phyloP scores from a whole-genome alignment of 2,113 vertebrate genomes.

The Gymnobelideus leadbeateri region DNA sequence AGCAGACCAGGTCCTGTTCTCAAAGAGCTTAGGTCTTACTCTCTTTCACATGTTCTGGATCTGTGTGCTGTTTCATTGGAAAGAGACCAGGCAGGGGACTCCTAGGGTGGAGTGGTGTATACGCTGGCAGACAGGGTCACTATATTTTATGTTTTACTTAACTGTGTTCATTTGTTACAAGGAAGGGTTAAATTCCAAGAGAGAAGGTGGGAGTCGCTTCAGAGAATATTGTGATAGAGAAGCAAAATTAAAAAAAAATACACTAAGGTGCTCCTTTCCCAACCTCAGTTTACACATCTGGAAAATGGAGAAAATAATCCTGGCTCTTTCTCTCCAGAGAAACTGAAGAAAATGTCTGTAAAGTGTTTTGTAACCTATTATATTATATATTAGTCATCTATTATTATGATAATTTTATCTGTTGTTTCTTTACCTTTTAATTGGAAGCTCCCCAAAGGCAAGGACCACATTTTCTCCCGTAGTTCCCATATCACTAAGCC shows the following conservation, averaged over 20 bases:
- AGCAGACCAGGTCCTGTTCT: neutral
- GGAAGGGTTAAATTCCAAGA: neutral
- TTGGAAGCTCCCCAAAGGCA: neutral
- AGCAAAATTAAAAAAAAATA: neutral
- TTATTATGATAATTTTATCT: neutral
- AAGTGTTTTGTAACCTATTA: neutral
- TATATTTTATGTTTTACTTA: neutral
- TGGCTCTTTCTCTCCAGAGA: neutral
- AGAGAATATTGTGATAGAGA: neutral
- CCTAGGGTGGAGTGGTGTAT: neutral
- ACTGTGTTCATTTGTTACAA: neutral
- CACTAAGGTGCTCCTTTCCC: neutral
- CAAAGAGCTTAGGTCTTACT: neutral
- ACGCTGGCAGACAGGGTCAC: neutral
- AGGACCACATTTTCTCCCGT: neutral
- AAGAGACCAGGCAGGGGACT: neutral
- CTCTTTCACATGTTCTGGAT: neutral
- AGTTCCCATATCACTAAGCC: neutral
- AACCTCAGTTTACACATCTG: neutral
- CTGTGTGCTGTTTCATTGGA: neutral
- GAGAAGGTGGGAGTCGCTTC: neutral
- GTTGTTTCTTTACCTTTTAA: neutral
- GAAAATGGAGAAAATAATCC: neutral
- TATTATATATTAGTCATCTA: neutral
- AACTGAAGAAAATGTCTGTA: neutral